Evolutionary conservation across 2,113 vertebrate species (phyloP).

Genomic region (Balaeniceps rex): DNA sequence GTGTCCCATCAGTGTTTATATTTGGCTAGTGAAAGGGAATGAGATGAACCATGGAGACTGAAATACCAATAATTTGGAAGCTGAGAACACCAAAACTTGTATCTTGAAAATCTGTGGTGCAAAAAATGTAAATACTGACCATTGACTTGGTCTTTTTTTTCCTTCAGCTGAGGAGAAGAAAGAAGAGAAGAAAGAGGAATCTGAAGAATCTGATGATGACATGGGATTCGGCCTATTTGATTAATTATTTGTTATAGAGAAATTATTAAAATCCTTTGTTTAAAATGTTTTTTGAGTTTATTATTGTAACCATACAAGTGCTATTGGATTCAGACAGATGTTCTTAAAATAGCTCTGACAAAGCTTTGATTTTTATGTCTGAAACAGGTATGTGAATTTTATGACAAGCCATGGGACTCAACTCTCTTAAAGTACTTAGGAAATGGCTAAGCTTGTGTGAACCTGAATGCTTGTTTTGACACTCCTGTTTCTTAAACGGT

Average conservation of each 20-base stretch:
- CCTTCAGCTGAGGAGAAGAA: slow-evolving; percentile 83
- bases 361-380: not conserved
- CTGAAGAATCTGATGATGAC: slow-evolving; percentile 95
- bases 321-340: not conserved
- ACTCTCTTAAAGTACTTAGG: not conserved
- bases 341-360: not conserved
- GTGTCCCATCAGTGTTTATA: not conserved
- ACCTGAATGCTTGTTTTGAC: not conserved
- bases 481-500: not conserved
- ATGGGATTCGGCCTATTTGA: slow-evolving; percentile 98
- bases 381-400: not conserved
- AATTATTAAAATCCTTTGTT: slow-evolving; percentile 70
- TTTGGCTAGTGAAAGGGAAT: not conserved
- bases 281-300: not conserved
- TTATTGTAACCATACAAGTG: not conserved
- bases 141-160: not conserved
- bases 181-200: slow-evolving; percentile 96
- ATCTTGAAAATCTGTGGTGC: not conserved
- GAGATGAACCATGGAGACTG: not conserved
- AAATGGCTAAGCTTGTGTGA: not conserved
- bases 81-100: not conserved
- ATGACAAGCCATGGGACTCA: not conserved
- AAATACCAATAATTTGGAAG: not conserved
- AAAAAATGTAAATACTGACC: not conserved
- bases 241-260: slow-evolving; percentile 64